These are phyloP conservation scores for Sarcophaga caerulescens DNA, from an alignment of 2,888 invertebrate genomes.

Conservation along the genomic window DNA sequence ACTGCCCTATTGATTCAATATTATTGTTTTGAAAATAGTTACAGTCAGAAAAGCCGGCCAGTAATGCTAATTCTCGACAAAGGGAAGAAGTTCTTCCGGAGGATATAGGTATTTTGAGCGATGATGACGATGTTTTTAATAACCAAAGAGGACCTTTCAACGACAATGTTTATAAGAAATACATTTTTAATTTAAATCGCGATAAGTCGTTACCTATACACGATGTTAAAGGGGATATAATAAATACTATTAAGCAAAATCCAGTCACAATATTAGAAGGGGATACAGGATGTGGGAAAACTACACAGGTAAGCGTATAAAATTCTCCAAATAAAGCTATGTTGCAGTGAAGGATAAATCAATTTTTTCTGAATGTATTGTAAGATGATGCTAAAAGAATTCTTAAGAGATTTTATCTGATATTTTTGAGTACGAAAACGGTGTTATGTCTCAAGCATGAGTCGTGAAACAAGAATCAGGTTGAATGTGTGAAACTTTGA, in stretches of 20 bases:
- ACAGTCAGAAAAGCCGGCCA: not conserved
- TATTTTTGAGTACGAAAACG: no score
- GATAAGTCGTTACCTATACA: conserved; percentile 77
- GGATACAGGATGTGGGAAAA: conserved; percentile 97
- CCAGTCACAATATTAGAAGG: conserved; percentile 93
- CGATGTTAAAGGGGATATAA: conserved; percentile 83
- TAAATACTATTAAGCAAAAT: conserved; percentile 83
- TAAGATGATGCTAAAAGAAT: no score
- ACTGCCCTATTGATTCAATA: not conserved
- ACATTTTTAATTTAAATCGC: conserved; percentile 75
- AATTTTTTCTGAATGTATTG: no score
- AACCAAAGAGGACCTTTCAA: conserved; percentile 68
- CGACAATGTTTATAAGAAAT: conserved; percentile 74
- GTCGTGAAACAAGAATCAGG: no score
- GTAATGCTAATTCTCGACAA: not conserved
- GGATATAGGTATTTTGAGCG: conserved; percentile 72
- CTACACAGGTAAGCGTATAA: conserved; percentile 84
- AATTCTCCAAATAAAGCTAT: not conserved
- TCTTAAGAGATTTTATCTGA: no score
- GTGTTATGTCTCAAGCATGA: no score
- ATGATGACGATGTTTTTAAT: conserved; percentile 55
- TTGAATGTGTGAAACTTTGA: no score
- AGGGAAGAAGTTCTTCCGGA: conserved; percentile 62
- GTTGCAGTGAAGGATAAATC: no score
- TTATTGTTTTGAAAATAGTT: not conserved